Conservation (phyloP, 2,888 invertebrate genomes). For the Acrocyrtus sp. region DNA sequence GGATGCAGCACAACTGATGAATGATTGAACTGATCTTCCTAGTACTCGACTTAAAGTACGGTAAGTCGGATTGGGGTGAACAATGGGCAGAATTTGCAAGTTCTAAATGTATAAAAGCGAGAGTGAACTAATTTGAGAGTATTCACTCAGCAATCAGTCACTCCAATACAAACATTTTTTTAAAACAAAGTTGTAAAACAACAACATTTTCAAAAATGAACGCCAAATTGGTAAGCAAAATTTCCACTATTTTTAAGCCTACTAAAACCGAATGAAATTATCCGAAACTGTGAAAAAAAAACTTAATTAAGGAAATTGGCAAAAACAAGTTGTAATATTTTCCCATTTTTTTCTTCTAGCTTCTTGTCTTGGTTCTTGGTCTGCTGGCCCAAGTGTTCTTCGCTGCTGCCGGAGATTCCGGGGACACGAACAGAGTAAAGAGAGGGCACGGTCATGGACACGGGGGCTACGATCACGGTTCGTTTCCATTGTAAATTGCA, state of each 20-base stretch:
- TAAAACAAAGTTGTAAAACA: constrained; percentile 1
- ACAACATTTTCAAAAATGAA: constrained; percentile 29
- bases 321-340: no score
- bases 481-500: no score
- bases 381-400: constrained; percentile 48
- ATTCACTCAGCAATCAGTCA: constrained; percentile 6
- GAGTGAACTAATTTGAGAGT: no score
- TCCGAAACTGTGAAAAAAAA: no score
- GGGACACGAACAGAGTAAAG: constrained; percentile 47
- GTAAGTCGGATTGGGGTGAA: no score
- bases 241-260: no score
- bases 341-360: constrained; percentile 15
- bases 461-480: constrained; percentile 43
- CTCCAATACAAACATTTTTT: constrained; percentile 10
- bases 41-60: no score
- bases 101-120: constrained; percentile 12
- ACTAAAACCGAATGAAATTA: no score
- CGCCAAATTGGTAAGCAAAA: constrained; percentile 49
- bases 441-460: constrained; percentile 35
- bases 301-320: no score
- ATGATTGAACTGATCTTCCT: no score
- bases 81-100: no score
- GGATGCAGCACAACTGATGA: no score
- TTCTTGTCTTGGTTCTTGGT: constrained; percentile 46
- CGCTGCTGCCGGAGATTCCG: constrained; percentile 46